These are phyloP conservation scores for Cichladusa arquata DNA, from an alignment of 2,113 vertebrate species.

Conservation along the genomic window DNA sequence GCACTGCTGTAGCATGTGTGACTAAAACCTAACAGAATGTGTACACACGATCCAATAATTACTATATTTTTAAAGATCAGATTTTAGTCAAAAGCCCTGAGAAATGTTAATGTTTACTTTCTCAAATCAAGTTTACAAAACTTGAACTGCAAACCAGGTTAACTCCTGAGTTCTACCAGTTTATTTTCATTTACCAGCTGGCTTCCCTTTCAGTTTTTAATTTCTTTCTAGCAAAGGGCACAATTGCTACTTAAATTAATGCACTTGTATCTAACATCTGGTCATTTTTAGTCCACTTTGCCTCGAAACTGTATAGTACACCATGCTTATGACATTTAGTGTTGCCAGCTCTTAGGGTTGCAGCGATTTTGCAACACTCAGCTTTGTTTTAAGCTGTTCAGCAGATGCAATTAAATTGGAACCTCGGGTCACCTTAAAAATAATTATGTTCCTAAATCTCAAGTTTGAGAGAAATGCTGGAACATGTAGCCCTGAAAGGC, in stretches of 20 bases:
- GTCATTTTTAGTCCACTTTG: background rate
- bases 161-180: background rate
- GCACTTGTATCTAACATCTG: background rate
- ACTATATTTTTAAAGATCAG: background rate
- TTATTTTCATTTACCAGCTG: background rate
- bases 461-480: background rate
- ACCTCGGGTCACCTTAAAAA: background rate
- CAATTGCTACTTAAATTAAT: background rate
- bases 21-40: background rate
- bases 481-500: background rate
- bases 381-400: conserved; percentile 22
- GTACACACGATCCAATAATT: background rate
- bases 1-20: background rate
- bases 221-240: background rate
- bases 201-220: conserved; percentile 20
- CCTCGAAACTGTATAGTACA: background rate
- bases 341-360: background rate
- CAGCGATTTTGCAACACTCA: background rate
- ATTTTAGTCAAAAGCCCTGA: background rate
- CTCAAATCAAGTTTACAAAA: background rate
- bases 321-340: background rate
- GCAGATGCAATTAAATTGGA: background rate
- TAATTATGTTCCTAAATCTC: background rate
- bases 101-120: background rate
- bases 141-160: background rate